These are phyloP conservation scores for Amitus sp. DNA, from an alignment of 2,888 invertebrate genomes.

Conservation along the genomic window DNA sequence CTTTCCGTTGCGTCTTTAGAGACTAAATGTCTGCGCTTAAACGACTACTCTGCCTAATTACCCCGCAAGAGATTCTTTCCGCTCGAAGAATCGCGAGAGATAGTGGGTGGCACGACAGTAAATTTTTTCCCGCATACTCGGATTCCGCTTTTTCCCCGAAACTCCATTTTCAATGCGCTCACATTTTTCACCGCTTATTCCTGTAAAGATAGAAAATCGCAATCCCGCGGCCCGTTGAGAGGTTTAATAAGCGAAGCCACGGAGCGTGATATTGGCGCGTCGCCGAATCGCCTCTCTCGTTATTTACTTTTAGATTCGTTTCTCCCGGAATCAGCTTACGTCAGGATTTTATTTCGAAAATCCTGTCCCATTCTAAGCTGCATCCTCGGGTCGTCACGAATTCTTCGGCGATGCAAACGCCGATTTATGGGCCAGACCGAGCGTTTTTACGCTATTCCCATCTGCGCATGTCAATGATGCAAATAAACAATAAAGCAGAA, in stretches of 20 bases:
- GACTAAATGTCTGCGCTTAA: conserved; percentile 47
- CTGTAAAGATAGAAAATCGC: conserved; percentile 19
- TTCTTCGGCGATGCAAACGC: background rate
- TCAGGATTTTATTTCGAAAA: conserved; percentile 1
- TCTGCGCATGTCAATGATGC: background rate
- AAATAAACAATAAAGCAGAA: conserved; percentile 10
- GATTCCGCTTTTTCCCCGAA: background rate
- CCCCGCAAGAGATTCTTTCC: conserved; percentile 63
- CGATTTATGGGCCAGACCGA: background rate
- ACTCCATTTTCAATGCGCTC: too few species aligned
- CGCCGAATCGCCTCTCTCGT: conserved; percentile 45
- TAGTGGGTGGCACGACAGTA: conserved; percentile 16
- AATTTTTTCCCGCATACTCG: conserved; percentile 9
- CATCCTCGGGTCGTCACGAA: background rate
- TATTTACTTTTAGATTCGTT: conserved; percentile 25
- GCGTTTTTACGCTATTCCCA: background rate
- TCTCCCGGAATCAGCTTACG: conserved; percentile 8
- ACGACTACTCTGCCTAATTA: conserved; percentile 65
- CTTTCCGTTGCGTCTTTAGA: conserved; percentile 21
- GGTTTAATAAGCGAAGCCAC: conserved; percentile 56
- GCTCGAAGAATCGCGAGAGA: conserved; percentile 42
- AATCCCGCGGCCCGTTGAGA: conserved; percentile 18
- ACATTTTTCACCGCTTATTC: conserved; percentile 11
- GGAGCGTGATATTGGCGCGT: conserved; percentile 57
- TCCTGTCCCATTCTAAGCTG: background rate